Conservation (phyloP, 2,888 invertebrate species). For the Himalopsyche kuldschensis region DNA sequence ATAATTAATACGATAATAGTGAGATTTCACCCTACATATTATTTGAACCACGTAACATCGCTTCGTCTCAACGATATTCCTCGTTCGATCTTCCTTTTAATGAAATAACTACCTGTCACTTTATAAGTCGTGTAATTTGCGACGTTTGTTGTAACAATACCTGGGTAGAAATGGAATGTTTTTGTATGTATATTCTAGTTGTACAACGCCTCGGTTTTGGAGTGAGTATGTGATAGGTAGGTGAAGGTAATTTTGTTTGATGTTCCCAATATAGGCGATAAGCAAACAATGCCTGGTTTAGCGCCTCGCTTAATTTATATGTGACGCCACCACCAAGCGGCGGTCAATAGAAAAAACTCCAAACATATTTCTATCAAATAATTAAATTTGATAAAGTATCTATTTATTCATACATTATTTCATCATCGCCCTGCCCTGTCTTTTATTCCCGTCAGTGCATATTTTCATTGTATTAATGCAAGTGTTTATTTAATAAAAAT, state of each 20-base stretch:
- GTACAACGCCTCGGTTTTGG: not conserved
- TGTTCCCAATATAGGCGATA: not conserved
- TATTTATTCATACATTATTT: not conserved
- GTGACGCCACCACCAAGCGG: not conserved
- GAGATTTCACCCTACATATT: too few relatives aligned
- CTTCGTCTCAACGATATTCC: too few relatives aligned
- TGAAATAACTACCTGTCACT: not conserved
- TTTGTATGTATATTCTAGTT: not conserved
- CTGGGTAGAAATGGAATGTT: not conserved
- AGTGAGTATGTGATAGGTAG: not conserved
- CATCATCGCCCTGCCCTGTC: too few relatives aligned
- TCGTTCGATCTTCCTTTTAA: not conserved
- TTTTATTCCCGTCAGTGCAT: too few relatives aligned
- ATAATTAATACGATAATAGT: too few relatives aligned
- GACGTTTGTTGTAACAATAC: not conserved
- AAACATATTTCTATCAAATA: not conserved
- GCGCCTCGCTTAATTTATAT: constrained; percentile 3
- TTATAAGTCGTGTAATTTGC: not conserved
- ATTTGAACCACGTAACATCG: too few relatives aligned
- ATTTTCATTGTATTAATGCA: too few relatives aligned
- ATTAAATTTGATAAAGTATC: not conserved
- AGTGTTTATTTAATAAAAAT: too few relatives aligned
- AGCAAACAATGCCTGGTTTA: constrained; percentile 4
- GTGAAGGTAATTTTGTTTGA: not conserved
- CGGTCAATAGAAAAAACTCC: constrained; percentile 10